Base-by-base conservation (phyloP, 1,140 invertebrate species). In the Cotesia vestalis region DNA sequence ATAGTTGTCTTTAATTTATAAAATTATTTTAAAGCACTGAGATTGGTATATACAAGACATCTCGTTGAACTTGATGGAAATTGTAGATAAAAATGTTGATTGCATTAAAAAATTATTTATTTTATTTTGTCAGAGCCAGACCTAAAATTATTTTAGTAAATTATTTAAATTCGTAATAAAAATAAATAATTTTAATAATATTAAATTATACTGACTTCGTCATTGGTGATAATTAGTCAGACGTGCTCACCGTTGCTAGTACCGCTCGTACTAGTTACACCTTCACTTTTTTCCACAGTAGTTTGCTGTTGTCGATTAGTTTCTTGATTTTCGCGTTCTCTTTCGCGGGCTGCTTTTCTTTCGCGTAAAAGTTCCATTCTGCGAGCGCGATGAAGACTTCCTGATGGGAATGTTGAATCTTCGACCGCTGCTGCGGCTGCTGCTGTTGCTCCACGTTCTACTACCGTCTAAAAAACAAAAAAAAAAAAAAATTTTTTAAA, bases 391-490 rank as follows among this genome's bases (percentile, higher is more conserved):
- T 81, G 81, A 12, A 82, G 66, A 69, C 80, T 82, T 14, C 81
- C 81, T 8, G 81, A 81, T 5, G 81, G 81, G 59, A 82, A 82
- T 2, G 81, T 81, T 2, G 80, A 82, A 53, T 82, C 81, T 57
- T 82, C 81, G 55, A 82, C 80, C 12, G 81, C 81, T 46, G 78
- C 79, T 36, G 80, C 81, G 52, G 81, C 81, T 38, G 81, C 81
- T 61, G 79, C 81, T 8, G 74, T 76, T 35, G 81, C 81, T n/a
- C 80, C 81, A 64, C 81, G 77, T 51, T 82, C 81, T 27, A 82
- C 81, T 8, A 80, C 80, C 40, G 78, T 80, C 78, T 81, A 51
- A 34, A 17, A n/a, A n/a, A n/a, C 51, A 66, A 66, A 55, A 59
- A 40, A 14, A 53, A 14, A 34, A 55, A 46, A 59, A n/a, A 12